Evolutionary conservation across 1,140 invertebrate species (phyloP), one percentile per base, ranked within the genome.

Genomic region (Eriosoma lanigerum): DNA sequence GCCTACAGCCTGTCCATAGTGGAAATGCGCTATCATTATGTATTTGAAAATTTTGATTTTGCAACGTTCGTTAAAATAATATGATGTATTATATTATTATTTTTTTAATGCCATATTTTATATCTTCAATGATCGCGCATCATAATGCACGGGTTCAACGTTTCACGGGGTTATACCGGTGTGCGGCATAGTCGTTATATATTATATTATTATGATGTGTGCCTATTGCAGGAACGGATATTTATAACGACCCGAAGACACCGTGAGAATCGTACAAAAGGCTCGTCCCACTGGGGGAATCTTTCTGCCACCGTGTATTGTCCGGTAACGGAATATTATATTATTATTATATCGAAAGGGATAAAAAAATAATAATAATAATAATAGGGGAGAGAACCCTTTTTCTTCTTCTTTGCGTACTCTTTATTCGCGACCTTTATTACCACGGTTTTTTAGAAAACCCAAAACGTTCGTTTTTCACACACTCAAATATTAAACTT

Each of bases 241-340:
- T n/a, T n/a, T n/a, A n/a, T 78, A 78, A 78, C 75, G 75, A 62
- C 56, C 75, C 46, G 26, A 46, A 62, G 56, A 62, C 75, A 78
- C 56, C 75, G 75, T 78, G 75, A 78, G 75, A 78, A 78, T 44
- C 75, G 32, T 38, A 29, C n/a, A 48, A 78, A 62, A 62, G 56
- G 54, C 75, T 78, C 75, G 75, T 78, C 75, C 75, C 75, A 62
- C 75, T n/a, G 56, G 32, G 56, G 75, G 75, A 78, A 78, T 78
- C 56, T 78, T n/a, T 29, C 10, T 29, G 70, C n/a, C 19, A 17
- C 19, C 72, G 8, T 38, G 32, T 38, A 78, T 78, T 78, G 75
- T 78, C 75, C 75, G 75, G 56, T 78, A 78, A 78, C 75, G 75
- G 75, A 78, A 78, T 75, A 38, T 38, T 38, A 38, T 38, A 21